Conservation (phyloP, 2,797 vertebrate genomes). For the Percopsis omiscomaycus region DNA sequence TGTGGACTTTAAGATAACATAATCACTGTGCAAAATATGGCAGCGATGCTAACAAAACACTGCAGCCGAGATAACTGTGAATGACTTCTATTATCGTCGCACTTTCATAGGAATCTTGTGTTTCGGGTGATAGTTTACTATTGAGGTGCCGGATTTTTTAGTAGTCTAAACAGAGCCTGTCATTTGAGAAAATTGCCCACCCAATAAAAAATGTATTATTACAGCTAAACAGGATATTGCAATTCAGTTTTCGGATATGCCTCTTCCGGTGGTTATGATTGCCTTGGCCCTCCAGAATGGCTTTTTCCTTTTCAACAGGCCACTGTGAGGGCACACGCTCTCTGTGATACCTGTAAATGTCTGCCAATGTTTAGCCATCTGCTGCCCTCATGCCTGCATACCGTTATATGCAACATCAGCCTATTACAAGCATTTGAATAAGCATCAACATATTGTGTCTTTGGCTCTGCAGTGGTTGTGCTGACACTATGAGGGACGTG, state of each 20-base stretch:
- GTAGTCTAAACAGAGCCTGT: conserved; percentile 3
- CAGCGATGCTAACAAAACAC: not conserved
- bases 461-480: too few relatives aligned
- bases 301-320: conserved; percentile 35
- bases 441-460: too few relatives aligned
- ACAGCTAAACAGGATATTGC: conserved; percentile 17
- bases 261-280: conserved; percentile 45
- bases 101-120: too few relatives aligned
- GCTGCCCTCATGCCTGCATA: not conserved
- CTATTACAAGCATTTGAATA: too few relatives aligned
- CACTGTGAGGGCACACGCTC: conserved; percentile 34
- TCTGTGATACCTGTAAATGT: conserved; percentile 10
- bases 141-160: not conserved
- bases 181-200: conserved; percentile 13
- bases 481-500: too few relatives aligned
- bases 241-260: conserved; percentile 44
- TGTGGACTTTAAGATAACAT: conserved; percentile 7
- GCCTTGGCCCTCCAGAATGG: conserved; percentile 35
- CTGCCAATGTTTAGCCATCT: conserved; percentile 19
- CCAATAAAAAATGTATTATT: conserved; percentile 40
- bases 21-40: not conserved
- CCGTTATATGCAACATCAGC: too few relatives aligned
- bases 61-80: not conserved
- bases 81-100: too few relatives aligned
- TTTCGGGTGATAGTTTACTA: not conserved